Conservation (phyloP, 2,113 vertebrate genomes). For the Coreoperca whiteheadi region DNA sequence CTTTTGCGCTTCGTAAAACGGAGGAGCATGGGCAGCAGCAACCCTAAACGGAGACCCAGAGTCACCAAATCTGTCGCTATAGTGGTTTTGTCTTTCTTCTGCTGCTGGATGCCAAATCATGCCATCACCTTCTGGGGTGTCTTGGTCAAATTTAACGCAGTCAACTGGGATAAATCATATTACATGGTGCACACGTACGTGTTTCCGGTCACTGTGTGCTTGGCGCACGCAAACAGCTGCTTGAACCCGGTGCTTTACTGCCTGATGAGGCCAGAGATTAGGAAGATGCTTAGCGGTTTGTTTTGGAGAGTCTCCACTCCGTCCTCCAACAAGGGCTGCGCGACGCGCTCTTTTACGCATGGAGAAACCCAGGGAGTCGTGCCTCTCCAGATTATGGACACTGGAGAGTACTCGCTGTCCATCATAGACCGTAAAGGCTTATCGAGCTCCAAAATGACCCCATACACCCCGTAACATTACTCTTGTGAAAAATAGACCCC, state of each 20-base stretch:
- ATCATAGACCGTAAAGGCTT: conserved; percentile 64
- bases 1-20: conserved; percentile 80
- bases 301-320: conserved; percentile 80
- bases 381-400: conserved; percentile 70
- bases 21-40: conserved; percentile 76
- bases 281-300: conserved; percentile 80
- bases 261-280: conserved; percentile 85
- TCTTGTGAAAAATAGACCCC: neutral
- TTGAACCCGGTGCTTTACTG: conserved; percentile 87
- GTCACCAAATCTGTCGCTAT: conserved; percentile 82
- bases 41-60: conserved; percentile 69
- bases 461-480: neutral
- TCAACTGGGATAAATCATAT: conserved; percentile 83
- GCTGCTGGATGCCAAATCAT: conserved; percentile 84
- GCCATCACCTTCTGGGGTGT: conserved; percentile 88
- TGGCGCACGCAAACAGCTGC: conserved; percentile 87
- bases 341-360: conserved; percentile 73
- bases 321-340: conserved; percentile 54
- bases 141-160: conserved; percentile 85
- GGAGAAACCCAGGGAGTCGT: conserved; percentile 65
- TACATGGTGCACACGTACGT: conserved; percentile 86
- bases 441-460: conserved; percentile 26
- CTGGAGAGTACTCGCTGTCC: conserved; percentile 67
- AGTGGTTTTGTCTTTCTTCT: conserved; percentile 80
- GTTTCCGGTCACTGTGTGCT: conserved; percentile 85